Evolutionary conservation across 2,113 vertebrate genomes (phyloP).

Genomic region (Scomber colias): DNA sequence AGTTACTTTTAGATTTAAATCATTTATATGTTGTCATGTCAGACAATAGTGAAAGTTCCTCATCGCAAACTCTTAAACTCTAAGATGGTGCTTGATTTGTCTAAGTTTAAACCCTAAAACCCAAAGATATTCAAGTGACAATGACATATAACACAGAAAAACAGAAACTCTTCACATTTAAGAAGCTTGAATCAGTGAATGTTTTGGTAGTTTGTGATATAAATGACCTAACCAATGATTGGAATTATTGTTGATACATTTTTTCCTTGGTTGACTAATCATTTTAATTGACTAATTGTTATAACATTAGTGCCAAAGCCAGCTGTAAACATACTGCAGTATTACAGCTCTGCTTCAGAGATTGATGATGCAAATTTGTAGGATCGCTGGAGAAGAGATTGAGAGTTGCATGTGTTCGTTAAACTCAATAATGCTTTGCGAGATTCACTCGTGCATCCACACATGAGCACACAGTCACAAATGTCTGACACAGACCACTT

Average conservation of each 20-base stretch:
- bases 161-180: background rate
- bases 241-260: background rate
- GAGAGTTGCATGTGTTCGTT: conserved; percentile 29
- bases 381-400: conserved; percentile 20
- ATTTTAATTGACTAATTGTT: background rate
- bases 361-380: conserved; percentile 39
- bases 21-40: too few relatives aligned
- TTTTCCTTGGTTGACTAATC: background rate
- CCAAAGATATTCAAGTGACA: background rate
- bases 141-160: background rate
- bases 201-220: background rate
- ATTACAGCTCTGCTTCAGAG: conserved; percentile 17
- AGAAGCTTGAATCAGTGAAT: background rate
- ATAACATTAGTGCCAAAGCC: background rate
- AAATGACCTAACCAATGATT: background rate
- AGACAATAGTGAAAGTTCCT: too few relatives aligned
- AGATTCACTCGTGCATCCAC: conserved; percentile 34
- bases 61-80: too few relatives aligned
- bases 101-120: background rate
- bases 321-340: background rate
- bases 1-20: too few relatives aligned
- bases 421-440: conserved; percentile 37
- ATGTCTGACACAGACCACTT: conserved; percentile 67
- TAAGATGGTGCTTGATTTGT: background rate
- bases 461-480: conserved; percentile 45